Evolutionary conservation across 2,113 vertebrate genomes (phyloP).

Genomic region (Misgurnus anguillicaudatus): DNA sequence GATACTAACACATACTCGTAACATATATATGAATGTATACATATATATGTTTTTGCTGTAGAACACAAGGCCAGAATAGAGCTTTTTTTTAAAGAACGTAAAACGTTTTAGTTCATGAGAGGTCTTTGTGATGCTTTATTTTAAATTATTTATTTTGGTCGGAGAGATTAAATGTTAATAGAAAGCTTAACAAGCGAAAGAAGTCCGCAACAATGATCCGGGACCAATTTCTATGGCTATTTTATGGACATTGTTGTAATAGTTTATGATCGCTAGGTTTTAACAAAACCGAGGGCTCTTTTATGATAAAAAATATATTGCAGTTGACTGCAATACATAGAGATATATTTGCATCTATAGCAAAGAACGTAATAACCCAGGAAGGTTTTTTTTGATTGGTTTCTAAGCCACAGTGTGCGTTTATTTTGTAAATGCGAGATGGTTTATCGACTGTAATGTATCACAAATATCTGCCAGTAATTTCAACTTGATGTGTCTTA

Average conservation of each 20-base stretch:
- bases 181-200: neutral
- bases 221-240: conserved; percentile 9
- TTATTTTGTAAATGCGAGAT: conserved; percentile 31
- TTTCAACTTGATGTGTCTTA: conserved; percentile 10
- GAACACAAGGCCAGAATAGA: neutral
- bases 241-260: neutral
- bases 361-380: conserved; percentile 20
- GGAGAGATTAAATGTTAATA: neutral
- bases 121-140: conserved; percentile 39
- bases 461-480: conserved; percentile 12
- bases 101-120: conserved; percentile 4
- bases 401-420: conserved; percentile 25
- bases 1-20: neutral
- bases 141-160: conserved; percentile 26
- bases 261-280: conserved; percentile 20
- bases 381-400: conserved; percentile 3
- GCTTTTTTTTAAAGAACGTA: neutral
- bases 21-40: neutral
- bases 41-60: conserved; percentile 7
- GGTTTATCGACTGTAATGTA: conserved; percentile 23
- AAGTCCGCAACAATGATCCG: conserved; percentile 25
- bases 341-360: conserved; percentile 36
- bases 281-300: conserved; percentile 22
- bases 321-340: conserved; percentile 28
- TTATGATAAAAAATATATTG: conserved; percentile 36